Percentiles rank a stretch among this genome's conserved stretches.
Conservation (phyloP, 2,797 vertebrate genomes). For the Hoplostethus atlanticus region DNA sequence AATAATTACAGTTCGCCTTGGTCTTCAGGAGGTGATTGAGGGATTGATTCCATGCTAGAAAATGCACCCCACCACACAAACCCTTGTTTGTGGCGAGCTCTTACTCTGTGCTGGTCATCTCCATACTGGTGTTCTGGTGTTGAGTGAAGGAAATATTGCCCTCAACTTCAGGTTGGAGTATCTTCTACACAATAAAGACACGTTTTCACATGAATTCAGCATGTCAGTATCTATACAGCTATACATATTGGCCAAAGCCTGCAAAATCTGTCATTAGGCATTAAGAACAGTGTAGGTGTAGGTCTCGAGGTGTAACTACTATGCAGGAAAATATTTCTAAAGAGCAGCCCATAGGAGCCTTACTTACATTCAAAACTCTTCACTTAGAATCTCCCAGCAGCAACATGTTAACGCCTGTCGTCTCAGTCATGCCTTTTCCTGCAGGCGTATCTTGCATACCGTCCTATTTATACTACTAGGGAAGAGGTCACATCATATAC, state of each 20-base stretch:
- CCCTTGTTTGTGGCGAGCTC: conserved; percentile 2
- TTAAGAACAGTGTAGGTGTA: background rate
- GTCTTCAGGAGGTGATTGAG: background rate
- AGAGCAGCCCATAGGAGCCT: background rate
- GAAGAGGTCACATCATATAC: conserved; percentile 25
- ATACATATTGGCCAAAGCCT: background rate
- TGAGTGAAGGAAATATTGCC: conserved; percentile 6
- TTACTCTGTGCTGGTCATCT: conserved; percentile 67
- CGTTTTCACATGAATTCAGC: background rate
- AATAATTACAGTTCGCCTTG: background rate
- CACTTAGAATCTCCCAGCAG: conserved; percentile 41
- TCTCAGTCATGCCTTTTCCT: conserved; percentile 31
- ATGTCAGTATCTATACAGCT: background rate
- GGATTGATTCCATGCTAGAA: background rate
- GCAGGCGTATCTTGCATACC: conserved; percentile 3
- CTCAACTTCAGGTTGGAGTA: conserved; percentile 7
- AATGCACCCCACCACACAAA: background rate
- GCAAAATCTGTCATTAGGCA: background rate
- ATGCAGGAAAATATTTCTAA: background rate
- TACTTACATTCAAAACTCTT: background rate
- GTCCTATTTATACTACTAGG: conserved; percentile 69
- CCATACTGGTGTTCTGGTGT: conserved; percentile 40
- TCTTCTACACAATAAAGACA: conserved; percentile 3
- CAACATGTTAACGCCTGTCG: conserved; percentile 5
- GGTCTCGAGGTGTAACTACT: background rate